Evolutionary conservation across 2,797 vertebrate species (phyloP).

Genomic region (Micropoecilia bifurca): DNA sequence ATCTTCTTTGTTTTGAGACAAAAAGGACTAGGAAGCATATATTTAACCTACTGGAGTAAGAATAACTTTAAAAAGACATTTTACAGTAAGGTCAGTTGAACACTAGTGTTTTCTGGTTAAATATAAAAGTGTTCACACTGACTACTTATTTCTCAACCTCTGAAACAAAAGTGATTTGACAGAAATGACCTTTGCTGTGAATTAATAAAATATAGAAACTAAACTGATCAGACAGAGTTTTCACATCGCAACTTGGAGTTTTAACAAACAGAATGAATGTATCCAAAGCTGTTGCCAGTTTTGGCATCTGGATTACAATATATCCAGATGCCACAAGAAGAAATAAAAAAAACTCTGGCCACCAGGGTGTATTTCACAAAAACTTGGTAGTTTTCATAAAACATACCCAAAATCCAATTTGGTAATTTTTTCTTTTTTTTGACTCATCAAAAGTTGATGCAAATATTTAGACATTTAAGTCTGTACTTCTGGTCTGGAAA

Average conservation of each 20-base stretch:
- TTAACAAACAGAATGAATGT: not conserved
- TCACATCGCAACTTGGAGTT: not conserved
- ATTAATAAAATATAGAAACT: not conserved
- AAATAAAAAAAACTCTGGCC: not conserved
- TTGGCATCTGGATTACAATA: not conserved
- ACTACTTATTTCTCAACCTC: not conserved
- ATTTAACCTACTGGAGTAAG: not conserved
- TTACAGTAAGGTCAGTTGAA: not conserved
- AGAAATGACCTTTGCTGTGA: not conserved
- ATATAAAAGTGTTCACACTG: not conserved
- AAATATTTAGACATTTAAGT: not conserved
- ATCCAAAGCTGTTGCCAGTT: not conserved
- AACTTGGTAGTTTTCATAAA: no score
- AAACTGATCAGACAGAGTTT: not conserved
- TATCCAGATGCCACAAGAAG: not conserved
- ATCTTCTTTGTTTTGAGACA: not conserved
- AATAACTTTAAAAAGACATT: not conserved
- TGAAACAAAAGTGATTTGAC: not conserved
- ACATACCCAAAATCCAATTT: not conserved
- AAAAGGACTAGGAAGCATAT: not conserved
- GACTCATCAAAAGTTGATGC: not conserved
- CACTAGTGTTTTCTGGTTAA: not conserved
- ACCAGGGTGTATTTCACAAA: not conserved
- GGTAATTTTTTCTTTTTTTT: not conserved
- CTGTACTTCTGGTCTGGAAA: not conserved